These are phyloP conservation scores for Arbacia lixula DNA, from an alignment of 53 echinoderm and acorn worm species.

Conservation along the genomic window DNA sequence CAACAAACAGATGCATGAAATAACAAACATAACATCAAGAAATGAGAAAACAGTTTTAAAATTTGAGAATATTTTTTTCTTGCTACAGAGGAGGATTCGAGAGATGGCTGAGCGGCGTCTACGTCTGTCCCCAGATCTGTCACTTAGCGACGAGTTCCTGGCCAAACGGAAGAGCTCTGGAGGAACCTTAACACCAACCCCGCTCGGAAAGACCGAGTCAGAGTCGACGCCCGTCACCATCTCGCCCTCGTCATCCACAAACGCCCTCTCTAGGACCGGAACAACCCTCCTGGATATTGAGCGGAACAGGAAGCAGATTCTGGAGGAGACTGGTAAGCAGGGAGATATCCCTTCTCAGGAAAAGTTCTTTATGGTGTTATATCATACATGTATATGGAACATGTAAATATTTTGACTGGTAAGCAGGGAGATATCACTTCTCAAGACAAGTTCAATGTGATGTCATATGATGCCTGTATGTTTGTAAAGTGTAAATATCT, in stretches of 20 bases:
- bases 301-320: conserved; percentile 68
- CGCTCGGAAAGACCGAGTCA: background rate
- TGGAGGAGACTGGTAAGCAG: conserved; percentile 85
- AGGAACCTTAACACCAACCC: background rate
- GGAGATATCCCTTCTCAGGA: too few species aligned
- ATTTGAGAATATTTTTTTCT: too few species aligned
- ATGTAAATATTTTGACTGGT: too few species aligned
- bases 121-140: conserved; percentile 79
- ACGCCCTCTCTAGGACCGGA: conserved; percentile 48
- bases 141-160: conserved; percentile 91
- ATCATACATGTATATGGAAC: too few species aligned
- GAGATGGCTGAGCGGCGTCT: conserved; percentile 78
- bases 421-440: too few species aligned
- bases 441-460: too few species aligned
- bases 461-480: too few species aligned
- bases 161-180: conserved; percentile 75
- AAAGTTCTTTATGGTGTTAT: too few species aligned
- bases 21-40: too few species aligned
- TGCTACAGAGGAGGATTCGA: conserved; percentile 67
- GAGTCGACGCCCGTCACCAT: conserved; percentile 11
- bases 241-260: conserved; percentile 65
- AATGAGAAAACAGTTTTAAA: too few species aligned
- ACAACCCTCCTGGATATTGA: conserved; percentile 78
- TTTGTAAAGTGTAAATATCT: too few species aligned
- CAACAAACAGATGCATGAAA: too few species aligned